phyloP scores from a whole-genome alignment of 2,797 vertebrate species.

The Catamblyrhynchus diadema region DNA sequence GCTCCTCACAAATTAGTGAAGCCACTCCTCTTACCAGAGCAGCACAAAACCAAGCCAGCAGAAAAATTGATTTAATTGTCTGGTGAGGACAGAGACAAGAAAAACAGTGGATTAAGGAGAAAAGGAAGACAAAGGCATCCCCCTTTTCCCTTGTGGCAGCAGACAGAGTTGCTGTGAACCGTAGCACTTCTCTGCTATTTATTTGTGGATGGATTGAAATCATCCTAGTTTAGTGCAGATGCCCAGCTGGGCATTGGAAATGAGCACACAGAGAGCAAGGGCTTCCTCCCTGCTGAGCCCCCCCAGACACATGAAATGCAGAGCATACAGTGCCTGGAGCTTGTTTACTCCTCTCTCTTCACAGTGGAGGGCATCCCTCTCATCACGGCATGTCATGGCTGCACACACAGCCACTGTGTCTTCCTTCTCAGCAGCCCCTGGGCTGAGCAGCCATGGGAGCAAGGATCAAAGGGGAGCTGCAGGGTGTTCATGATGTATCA shows the following conservation, averaged over 20 bases:
- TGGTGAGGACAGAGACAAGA: accelerated
- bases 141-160: neutral
- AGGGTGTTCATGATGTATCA: neutral
- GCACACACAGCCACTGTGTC: accelerated
- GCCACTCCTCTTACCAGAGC: neutral
- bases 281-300: neutral
- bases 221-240: neutral
- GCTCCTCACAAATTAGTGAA: accelerated
- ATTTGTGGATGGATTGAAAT: neutral
- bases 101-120: neutral
- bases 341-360: neutral
- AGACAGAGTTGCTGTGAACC: neutral
- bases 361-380: neutral
- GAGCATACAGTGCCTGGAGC: neutral
- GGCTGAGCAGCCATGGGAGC: neutral
- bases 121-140: neutral
- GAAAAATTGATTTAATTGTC: neutral
- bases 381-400: neutral
- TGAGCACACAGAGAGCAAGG: neutral
- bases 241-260: neutral
- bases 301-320: neutral
- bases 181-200: neutral
- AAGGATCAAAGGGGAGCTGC: neutral
- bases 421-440: neutral
- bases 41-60: neutral